A percentile compares a stretch with the other conserved stretches of the same genome.
Evolutionary conservation across 2,797 vertebrate genomes (phyloP).

Genomic region (Gallinago nigripennis): DNA sequence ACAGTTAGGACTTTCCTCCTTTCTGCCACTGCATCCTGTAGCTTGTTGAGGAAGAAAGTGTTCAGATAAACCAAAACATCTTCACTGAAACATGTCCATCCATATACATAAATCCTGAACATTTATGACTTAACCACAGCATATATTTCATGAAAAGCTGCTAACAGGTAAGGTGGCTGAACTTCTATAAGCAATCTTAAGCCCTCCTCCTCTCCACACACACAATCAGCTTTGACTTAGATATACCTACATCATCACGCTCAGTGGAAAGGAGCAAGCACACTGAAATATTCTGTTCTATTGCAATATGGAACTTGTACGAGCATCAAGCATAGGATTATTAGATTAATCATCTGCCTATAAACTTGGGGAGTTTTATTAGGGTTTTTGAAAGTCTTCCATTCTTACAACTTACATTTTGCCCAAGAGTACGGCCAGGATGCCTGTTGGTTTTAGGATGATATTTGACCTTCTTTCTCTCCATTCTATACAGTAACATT

Average conservation of each 20-base stretch:
- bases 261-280: neutral
- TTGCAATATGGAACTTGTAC: neutral
- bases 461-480: neutral
- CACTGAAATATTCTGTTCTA: neutral
- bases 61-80: neutral
- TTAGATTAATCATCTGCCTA: neutral
- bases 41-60: neutral
- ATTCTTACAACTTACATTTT: neutral
- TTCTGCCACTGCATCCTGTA: neutral
- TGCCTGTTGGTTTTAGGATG: neutral
- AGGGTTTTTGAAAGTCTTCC: neutral
- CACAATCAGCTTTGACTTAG: neutral
- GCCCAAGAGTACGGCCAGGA: neutral
- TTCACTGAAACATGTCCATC: neutral
- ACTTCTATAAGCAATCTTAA: neutral
- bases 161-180: neutral
- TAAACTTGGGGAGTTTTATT: neutral
- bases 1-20: neutral
- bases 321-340: neutral
- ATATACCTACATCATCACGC: neutral
- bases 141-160: neutral
- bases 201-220: neutral
- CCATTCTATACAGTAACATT: neutral
- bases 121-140: neutral
- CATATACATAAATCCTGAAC: neutral